A percentile compares a stretch with the other conserved stretches of the same genome.
These are phyloP conservation scores for Vollenhovia emeryi DNA, from an alignment of 1,140 invertebrate species.

Conservation along the genomic window DNA sequence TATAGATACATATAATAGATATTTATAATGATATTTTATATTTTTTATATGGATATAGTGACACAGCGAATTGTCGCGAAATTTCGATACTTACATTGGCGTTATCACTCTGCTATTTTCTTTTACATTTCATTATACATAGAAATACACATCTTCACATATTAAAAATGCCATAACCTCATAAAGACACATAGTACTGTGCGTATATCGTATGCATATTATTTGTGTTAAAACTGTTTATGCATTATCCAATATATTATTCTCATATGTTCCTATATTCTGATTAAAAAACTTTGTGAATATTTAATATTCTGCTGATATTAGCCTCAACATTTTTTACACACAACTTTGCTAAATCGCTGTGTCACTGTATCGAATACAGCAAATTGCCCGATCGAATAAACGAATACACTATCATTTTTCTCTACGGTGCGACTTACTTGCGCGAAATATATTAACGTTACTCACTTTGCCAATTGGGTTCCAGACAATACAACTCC, in stretches of 20 bases:
- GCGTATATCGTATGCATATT: not conserved
- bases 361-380: not conserved
- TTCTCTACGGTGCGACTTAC: not conserved
- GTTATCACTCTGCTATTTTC: not conserved
- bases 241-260: not conserved
- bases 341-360: not conserved
- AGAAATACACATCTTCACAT: not conserved
- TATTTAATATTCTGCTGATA: not conserved
- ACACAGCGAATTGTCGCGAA: not conserved
- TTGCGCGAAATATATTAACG: not conserved
- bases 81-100: not conserved
- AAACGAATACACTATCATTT: not conserved
- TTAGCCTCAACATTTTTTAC: not conserved
- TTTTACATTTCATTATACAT: not conserved
- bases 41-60: not conserved
- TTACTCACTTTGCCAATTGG: slow-evolving; percentile 79
- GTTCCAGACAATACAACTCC: slow-evolving; percentile 79
- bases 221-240: not conserved
- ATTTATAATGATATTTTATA: not conserved
- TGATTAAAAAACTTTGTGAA: not conserved
- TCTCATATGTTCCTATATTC: not conserved
- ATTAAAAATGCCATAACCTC: slow-evolving; percentile 52
- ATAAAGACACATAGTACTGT: not conserved
- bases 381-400: not conserved
- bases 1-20: no score